Conservation (phyloP, 2,888 invertebrate genomes). For the Oxytorus armatus region DNA sequence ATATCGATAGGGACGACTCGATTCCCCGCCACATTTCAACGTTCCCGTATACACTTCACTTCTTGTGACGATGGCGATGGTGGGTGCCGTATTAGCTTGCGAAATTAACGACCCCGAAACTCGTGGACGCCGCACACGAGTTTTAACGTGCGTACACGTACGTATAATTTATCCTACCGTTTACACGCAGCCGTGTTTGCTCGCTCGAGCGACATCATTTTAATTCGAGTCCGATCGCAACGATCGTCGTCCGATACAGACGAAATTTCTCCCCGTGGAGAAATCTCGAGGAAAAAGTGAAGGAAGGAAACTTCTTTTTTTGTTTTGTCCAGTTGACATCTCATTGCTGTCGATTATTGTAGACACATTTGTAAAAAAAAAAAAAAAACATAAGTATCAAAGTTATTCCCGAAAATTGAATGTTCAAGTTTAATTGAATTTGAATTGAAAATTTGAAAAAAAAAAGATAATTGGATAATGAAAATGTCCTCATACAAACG, state of each 20-base stretch:
- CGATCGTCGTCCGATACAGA: constrained; percentile 57
- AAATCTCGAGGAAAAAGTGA: constrained; percentile 54
- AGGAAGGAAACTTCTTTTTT: too few relatives aligned
- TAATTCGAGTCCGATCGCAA: constrained; percentile 66
- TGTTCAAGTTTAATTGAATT: too few relatives aligned
- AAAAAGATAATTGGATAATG: too few relatives aligned
- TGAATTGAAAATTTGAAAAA: too few relatives aligned
- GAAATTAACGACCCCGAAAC: constrained; percentile 70
- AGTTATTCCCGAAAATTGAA: too few relatives aligned
- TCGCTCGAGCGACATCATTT: constrained; percentile 63
- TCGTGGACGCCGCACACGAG: constrained; percentile 19
- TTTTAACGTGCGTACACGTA: constrained; percentile 12
- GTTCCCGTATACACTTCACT: constrained; percentile 40
- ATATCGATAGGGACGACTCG: constrained; percentile 70
- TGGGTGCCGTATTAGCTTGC: constrained; percentile 59
- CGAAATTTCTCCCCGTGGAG: constrained; percentile 62
- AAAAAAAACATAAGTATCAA: too few relatives aligned
- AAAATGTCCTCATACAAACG: too few relatives aligned
- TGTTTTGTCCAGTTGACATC: too few relatives aligned
- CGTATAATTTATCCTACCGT: constrained; percentile 12
- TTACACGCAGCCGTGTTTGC: constrained; percentile 18
- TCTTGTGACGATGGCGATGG: constrained; percentile 12
- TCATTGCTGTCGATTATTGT: too few relatives aligned
- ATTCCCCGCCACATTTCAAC: constrained; percentile 68
- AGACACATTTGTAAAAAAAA: too few relatives aligned